Evolutionary conservation across 2,888 invertebrate genomes (phyloP).

Genomic region (Cremastobaeus sp.): DNA sequence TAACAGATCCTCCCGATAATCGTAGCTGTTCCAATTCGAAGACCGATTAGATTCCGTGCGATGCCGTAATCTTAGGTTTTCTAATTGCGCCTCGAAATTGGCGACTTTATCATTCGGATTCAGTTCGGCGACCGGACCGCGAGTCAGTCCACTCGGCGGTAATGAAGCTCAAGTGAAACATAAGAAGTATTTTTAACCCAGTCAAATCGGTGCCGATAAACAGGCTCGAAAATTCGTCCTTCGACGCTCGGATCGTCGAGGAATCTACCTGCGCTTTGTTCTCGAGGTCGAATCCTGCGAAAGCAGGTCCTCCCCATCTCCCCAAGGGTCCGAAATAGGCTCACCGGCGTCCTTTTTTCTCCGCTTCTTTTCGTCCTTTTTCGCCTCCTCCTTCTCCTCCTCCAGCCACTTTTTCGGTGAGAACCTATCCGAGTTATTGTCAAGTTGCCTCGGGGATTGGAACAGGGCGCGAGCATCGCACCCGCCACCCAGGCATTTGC

Average conservation of each 20-base stretch:
- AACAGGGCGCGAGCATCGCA: slow-evolving; percentile 71
- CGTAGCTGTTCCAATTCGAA: too few species aligned
- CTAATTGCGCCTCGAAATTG: too few species aligned
- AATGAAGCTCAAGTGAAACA: neutral
- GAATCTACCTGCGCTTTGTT: slow-evolving; percentile 53
- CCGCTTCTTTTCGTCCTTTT: slow-evolving; percentile 9
- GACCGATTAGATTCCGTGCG: neutral
- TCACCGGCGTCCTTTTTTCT: slow-evolving; percentile 49
- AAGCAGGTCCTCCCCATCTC: slow-evolving; percentile 44
- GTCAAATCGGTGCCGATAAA: slow-evolving; percentile 35
- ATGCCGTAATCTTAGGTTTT: too few species aligned
- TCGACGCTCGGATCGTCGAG: slow-evolving; percentile 20
- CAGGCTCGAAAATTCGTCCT: slow-evolving; percentile 43
- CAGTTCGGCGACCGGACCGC: neutral
- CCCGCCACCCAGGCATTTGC: slow-evolving; percentile 73
- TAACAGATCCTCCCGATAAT: neutral
- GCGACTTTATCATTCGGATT: too few species aligned
- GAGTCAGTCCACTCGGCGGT: neutral
- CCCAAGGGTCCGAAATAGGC: slow-evolving; percentile 64
- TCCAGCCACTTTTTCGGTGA: slow-evolving; percentile 63
- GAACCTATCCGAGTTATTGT: slow-evolving; percentile 67
- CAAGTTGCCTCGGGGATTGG: slow-evolving; percentile 58
- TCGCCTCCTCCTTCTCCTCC: neutral
- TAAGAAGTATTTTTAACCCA: slow-evolving; percentile 31
- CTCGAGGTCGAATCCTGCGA: slow-evolving; percentile 56